Percentiles rank a stretch among this genome's conserved stretches.
phyloP scores from a whole-genome alignment of 1,140 invertebrate genomes.

The Tetramorium parvispinum region DNA sequence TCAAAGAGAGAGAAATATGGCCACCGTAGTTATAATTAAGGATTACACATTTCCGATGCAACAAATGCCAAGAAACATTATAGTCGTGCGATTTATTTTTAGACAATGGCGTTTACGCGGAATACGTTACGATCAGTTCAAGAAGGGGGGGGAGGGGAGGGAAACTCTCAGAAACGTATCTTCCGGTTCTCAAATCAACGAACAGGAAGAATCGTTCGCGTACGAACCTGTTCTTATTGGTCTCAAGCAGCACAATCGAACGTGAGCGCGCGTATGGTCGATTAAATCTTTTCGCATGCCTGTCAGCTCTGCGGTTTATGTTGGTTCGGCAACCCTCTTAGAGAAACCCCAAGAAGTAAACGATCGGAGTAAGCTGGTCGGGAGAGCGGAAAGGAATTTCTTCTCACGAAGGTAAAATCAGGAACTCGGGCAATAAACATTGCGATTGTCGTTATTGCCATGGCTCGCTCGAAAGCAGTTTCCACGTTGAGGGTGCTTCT shows the following conservation, averaged over 20 bases:
- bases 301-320: constrained; percentile 75
- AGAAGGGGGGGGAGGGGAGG: no score
- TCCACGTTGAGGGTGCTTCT: background rate
- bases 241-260: constrained; percentile 51
- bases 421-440: constrained; percentile 66
- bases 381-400: constrained; percentile 42
- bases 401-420: constrained; percentile 57
- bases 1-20: no score
- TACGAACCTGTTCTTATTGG: constrained; percentile 49
- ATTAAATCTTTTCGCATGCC: constrained; percentile 77
- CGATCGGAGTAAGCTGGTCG: constrained; percentile 15
- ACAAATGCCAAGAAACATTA: background rate
- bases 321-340: constrained; percentile 70
- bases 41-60: background rate
- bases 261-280: constrained; percentile 65
- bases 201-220: constrained; percentile 34
- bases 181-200: constrained; percentile 52
- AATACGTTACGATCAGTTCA: constrained; percentile 17
- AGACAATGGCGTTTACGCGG: background rate
- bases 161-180: background rate
- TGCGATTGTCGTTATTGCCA: constrained; percentile 28
- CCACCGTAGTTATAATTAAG: background rate
- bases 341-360: constrained; percentile 59
- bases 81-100: constrained; percentile 11
- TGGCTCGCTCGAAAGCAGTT: constrained; percentile 18